Percentiles rank a stretch among this genome's conserved stretches.
These are phyloP conservation scores for Clarias laeviceps DNA, from an alignment of 2,797 vertebrate genomes.

Conservation along the genomic window DNA sequence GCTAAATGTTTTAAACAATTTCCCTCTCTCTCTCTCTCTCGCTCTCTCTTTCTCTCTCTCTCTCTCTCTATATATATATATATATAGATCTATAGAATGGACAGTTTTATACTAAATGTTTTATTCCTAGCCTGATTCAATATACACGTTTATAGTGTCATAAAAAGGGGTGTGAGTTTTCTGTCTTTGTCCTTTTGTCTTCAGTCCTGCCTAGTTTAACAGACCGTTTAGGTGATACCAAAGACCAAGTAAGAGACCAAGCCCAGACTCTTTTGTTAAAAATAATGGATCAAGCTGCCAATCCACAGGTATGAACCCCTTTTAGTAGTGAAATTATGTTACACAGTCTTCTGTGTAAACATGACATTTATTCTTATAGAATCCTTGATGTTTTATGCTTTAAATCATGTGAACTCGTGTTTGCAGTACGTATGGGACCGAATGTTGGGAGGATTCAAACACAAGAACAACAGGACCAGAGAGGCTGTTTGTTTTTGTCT, in stretches of 20 bases:
- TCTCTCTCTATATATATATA: too few species aligned
- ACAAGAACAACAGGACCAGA: constrained; percentile 93
- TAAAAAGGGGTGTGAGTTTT: background rate
- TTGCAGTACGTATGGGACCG: constrained; percentile 93
- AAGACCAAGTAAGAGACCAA: constrained; percentile 93
- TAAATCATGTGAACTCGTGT: constrained; percentile 13
- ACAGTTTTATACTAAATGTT: background rate
- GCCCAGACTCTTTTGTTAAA: constrained; percentile 91
- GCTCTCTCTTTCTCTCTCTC: too few species aligned
- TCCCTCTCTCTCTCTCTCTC: too few species aligned
- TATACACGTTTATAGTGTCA: background rate
- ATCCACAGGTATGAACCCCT: constrained; percentile 81
- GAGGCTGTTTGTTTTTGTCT: constrained; percentile 95
- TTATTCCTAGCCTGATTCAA: constrained; percentile 40
- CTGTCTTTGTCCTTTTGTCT: background rate
- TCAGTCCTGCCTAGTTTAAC: constrained; percentile 90
- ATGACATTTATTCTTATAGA: background rate
- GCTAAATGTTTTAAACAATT: too few species aligned
- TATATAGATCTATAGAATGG: background rate
- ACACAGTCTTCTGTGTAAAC: background rate
- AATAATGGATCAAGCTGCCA: constrained; percentile 95
- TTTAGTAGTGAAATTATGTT: background rate
- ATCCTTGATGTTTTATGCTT: background rate
- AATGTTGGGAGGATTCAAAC: constrained; percentile 95
- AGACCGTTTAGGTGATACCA: constrained; percentile 91